These are phyloP conservation scores for Euzophera pinguis DNA, from an alignment of 2,888 invertebrate genomes.

Conservation along the genomic window DNA sequence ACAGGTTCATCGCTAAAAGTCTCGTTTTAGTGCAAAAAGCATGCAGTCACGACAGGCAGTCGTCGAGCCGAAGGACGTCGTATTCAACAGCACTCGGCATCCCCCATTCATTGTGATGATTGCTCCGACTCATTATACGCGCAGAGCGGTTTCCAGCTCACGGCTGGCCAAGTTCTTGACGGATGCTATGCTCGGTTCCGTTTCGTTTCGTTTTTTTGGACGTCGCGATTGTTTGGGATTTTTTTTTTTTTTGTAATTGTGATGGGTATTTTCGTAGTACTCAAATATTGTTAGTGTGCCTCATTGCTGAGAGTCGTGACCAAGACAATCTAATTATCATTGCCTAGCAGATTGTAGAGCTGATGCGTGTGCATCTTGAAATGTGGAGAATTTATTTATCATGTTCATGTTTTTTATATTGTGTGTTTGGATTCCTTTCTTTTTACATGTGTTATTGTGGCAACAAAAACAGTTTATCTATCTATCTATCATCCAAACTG, in stretches of 20 bases:
- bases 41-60: slow-evolving; percentile 2
- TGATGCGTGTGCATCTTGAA: no score
- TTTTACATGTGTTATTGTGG: no score
- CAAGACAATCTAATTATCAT: no score
- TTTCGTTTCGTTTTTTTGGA: background rate
- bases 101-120: slow-evolving; percentile 73
- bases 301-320: no score
- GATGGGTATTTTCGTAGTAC: background rate
- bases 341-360: no score
- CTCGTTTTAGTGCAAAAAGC: slow-evolving; percentile 17
- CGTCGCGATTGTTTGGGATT: background rate
- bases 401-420: no score
- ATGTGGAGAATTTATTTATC: no score
- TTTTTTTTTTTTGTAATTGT: background rate
- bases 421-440: no score
- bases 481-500: no score
- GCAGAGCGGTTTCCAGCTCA: slow-evolving; percentile 2
- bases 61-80: slow-evolving; percentile 33
- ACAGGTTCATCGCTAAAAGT: background rate
- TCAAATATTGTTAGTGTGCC: no score
- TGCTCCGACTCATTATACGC: slow-evolving; percentile 64
- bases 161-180: slow-evolving; percentile 7
- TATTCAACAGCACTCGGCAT: slow-evolving; percentile 51
- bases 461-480: no score
- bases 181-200: background rate